phyloP scores from a whole-genome alignment of 64 coral and sea anemone genomes.

The Cladopsammia gracilis region DNA sequence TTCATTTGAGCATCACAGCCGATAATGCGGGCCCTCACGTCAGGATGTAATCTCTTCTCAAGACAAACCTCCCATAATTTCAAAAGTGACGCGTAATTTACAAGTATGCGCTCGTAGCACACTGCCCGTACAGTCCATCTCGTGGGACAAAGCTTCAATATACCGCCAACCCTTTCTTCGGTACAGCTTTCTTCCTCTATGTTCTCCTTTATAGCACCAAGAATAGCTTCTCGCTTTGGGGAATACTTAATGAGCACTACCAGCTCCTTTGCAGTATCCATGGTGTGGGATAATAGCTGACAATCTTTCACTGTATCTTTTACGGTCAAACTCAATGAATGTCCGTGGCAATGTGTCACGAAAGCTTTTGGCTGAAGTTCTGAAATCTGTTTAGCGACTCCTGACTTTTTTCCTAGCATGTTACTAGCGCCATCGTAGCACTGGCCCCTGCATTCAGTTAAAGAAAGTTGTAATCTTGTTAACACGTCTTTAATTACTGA shows the following conservation, averaged over 20 bases:
- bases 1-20: conserved; percentile 57
- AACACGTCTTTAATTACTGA: conserved; percentile 49
- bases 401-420: conserved; percentile 51
- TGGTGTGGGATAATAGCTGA: conserved; percentile 44
- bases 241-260: conserved; percentile 51
- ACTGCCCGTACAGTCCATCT: no score
- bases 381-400: conserved; percentile 45
- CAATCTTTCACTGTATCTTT: conserved; percentile 45
- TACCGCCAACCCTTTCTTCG: not conserved
- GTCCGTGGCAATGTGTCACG: conserved; percentile 71
- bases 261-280: conserved; percentile 65
- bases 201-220: no score
- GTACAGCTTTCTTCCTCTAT: no score
- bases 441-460: conserved; percentile 40
- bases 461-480: not conserved
- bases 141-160: no score
- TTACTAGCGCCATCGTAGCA: conserved; percentile 67
- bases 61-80: conserved; percentile 49
- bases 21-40: conserved; percentile 51
- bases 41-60: no score
- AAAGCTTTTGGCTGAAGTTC: conserved; percentile 50
- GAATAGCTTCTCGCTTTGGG: conserved; percentile 49
- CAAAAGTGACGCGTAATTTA: conserved; percentile 28
- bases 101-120: conserved; percentile 5
- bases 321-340: conserved; percentile 40